These are phyloP conservation scores for Microplitis mediator DNA, from an alignment of 1,140 invertebrate genomes.

Conservation along the genomic window DNA sequence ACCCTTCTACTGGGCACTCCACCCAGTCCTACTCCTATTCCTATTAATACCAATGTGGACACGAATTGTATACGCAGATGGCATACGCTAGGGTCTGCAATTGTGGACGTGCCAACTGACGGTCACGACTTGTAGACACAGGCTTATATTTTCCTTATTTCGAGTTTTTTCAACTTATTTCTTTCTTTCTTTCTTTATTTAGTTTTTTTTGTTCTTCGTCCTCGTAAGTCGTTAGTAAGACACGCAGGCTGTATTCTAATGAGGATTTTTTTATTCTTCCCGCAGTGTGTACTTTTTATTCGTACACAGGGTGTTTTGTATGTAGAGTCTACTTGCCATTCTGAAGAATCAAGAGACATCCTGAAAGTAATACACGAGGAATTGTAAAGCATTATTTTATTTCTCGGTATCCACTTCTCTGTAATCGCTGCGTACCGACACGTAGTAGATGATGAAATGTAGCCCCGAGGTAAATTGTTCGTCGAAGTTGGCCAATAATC, in stretches of 20 bases:
- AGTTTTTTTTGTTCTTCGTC: no score
- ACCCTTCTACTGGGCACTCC: not conserved
- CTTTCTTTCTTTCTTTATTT: not conserved
- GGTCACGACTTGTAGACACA: not conserved
- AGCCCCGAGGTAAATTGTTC: not conserved
- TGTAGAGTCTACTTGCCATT: not conserved
- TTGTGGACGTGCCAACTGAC: not conserved
- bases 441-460: not conserved
- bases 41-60: conserved; percentile 23
- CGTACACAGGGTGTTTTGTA: no score
- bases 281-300: no score
- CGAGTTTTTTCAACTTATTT: not conserved
- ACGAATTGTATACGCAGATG: conserved; percentile 21
- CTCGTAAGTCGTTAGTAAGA: no score
- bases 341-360: not conserved
- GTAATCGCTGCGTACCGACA: not conserved
- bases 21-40: not conserved
- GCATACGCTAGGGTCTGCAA: conserved; percentile 5
- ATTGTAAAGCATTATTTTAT: not conserved
- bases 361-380: not conserved
- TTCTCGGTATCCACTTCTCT: not conserved
- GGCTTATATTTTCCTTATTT: conserved; percentile 4
- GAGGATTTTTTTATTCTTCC: not conserved
- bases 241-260: not conserved
- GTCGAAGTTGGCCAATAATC: not conserved